Evolutionary conservation across 2,113 vertebrate species (phyloP), one percentile per base, ranked within the genome.

Genomic region (Syngnathus scovelli): DNA sequence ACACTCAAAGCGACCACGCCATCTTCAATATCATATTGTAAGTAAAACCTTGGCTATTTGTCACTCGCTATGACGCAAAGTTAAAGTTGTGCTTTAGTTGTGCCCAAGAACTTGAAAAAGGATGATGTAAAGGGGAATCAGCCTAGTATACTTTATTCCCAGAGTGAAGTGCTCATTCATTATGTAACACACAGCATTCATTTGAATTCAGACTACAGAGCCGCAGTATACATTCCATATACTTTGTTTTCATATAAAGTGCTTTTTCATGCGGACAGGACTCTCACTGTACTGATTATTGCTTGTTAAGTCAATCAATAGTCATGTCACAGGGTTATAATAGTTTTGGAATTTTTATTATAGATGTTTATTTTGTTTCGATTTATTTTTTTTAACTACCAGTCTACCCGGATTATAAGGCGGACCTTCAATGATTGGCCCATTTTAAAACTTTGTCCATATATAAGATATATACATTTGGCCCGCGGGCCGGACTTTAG

Each of bases 161-260:
- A 9, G 69, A 88, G 83, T 87, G 90, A 90, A 90, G 80, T 85
- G 63, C 82, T 88, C 88, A 90, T 91, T 90, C 85, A 92, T 92
- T 92, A 91, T 92, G 90, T 87, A 92, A 91, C 27, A 56, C 55
- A 58, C 88, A 83, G 77, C 71, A 77, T 86, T 81, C 86, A 88
- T 91, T 89, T 90, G 87, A 87, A 92, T 92, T 90, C 89, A 89
- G 85, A 87, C 83, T 83, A 87, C 85, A 87, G 84, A 86, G 71
- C 75, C 73, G 65, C 78, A 77, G 81, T 81, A 72, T 81, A 83
- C 74, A 90, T 71, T 78, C 70, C 11, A 67, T 61, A 83, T 89
- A 87, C 73, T 80, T 78, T 78, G 77, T 66, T 70, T 43, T 76
- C 85, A 27, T 16, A 27, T n/a, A 15, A n/a, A 44, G 41, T 21